Evolutionary conservation across 2,888 invertebrate species (phyloP), one percentile per base, ranked within the genome.

Genomic region (Deladenus siricidicola): DNA sequence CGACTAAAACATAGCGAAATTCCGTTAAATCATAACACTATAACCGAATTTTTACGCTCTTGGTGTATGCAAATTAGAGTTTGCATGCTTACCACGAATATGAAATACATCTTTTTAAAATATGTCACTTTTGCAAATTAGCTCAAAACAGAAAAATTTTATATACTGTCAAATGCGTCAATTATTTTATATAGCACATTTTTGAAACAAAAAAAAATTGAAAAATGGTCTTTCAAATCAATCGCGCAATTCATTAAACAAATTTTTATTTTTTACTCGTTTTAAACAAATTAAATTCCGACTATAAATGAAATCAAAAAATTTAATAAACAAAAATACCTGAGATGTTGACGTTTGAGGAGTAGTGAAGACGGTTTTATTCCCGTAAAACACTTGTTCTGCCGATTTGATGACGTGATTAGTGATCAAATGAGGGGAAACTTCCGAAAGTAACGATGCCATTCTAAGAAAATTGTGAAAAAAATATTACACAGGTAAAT

Each of bases 331-430:
- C 6, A 34, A 19, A 51, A 8, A 19, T 21, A 19, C 51, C 29
- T 57, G 51, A 24, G 30, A 24, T 19, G 39, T 19, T 23, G 60
- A 24, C 26, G 59, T 44, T 26, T 60, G 26, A 19, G 29, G 28
- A 34, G 57, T 45, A 1, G 60, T 47, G 28, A 30, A 49, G 28
- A 60, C 45, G 21, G 34, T 57, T 23, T 50, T 60, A 24, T 60
- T 48, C 6, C 42, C 39, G 42, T 26, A 45, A 19, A 42, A 21
- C 21, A 60, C 14, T 19, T 58, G 58, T 19, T 60, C 60, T 30
- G 48, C 59, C 6, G 59, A 45, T 34, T 60, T 58, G 39, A 60
- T 34, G 21, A 49, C 45, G 29, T 45, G 43, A 26, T 48, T 34
- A 21, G 24, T 24, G 10, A 26, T 34, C 23, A 56, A 28, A 29